phyloP scores from a whole-genome alignment of 2,113 vertebrate species.

The Irena cyanogastra region DNA sequence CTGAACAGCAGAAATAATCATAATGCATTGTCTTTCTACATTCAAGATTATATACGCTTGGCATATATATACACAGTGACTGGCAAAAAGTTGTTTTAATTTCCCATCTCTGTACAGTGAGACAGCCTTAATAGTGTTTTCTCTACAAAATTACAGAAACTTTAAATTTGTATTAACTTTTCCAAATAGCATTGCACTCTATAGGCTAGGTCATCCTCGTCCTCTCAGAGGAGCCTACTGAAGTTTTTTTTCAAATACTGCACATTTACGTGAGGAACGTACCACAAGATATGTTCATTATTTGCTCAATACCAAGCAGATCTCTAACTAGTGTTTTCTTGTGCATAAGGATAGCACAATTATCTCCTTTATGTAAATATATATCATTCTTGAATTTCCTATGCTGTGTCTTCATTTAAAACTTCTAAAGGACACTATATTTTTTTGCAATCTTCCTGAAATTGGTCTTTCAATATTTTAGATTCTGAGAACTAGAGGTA shows the following conservation, averaged over 20 bases:
- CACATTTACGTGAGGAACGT: background rate
- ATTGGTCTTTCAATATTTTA: background rate
- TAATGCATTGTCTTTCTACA: background rate
- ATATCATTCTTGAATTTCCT: background rate
- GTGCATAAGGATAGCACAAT: background rate
- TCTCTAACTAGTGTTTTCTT: background rate
- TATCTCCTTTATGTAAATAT: background rate
- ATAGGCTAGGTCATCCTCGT: background rate
- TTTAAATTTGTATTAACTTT: background rate
- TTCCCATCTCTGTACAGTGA: background rate
- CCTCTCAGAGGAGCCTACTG: background rate
- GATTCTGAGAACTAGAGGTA: background rate
- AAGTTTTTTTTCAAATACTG: background rate
- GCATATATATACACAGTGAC: too few species aligned
- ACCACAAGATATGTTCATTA: background rate
- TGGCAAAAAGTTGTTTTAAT: background rate
- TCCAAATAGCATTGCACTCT: background rate
- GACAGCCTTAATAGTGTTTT: background rate
- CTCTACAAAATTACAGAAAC: background rate
- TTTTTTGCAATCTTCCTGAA: background rate
- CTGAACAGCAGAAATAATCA: background rate
- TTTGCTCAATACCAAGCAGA: background rate
- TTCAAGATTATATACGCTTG: rapidly evolving
- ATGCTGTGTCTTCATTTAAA: background rate
- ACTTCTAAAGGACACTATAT: background rate